These are phyloP conservation scores for Acomys russatus DNA, from an alignment of 2,797 vertebrate species.

Conservation along the genomic window DNA sequence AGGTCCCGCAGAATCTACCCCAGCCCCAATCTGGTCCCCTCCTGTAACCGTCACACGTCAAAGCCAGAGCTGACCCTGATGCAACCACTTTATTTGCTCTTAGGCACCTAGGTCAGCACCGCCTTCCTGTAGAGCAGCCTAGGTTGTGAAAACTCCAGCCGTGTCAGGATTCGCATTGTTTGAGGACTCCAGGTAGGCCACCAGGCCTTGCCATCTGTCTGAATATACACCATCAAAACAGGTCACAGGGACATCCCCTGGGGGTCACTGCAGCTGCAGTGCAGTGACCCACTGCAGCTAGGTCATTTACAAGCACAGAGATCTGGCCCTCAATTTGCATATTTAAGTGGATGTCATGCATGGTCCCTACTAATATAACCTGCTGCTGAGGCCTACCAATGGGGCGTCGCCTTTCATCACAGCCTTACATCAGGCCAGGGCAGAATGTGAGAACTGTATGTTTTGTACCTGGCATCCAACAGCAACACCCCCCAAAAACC, in stretches of 20 bases:
- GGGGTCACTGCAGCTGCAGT: background rate
- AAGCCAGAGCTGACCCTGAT: background rate
- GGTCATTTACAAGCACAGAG: background rate
- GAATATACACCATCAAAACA: background rate
- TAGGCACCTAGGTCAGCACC: background rate
- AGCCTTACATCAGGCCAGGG: background rate
- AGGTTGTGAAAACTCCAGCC: background rate
- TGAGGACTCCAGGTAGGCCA: background rate
- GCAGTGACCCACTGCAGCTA: background rate
- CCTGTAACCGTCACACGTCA: rapidly evolving
- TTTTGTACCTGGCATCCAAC: rapidly evolving
- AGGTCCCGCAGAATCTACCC: background rate
- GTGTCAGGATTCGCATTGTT: background rate
- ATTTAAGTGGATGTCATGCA: background rate
- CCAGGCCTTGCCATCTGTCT: background rate
- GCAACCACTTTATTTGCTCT: rapidly evolving
- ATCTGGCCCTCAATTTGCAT: background rate
- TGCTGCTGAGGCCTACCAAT: rapidly evolving
- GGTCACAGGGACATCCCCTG: background rate
- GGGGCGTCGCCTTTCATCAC: background rate
- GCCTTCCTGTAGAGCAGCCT: background rate
- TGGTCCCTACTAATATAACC: background rate
- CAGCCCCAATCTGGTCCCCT: background rate
- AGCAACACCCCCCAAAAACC: background rate
- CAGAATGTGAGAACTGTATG: rapidly evolving